Evolutionary conservation across 2,888 invertebrate species (phyloP), one percentile per base, ranked within the genome.

Genomic region (Plebejus argus): DNA sequence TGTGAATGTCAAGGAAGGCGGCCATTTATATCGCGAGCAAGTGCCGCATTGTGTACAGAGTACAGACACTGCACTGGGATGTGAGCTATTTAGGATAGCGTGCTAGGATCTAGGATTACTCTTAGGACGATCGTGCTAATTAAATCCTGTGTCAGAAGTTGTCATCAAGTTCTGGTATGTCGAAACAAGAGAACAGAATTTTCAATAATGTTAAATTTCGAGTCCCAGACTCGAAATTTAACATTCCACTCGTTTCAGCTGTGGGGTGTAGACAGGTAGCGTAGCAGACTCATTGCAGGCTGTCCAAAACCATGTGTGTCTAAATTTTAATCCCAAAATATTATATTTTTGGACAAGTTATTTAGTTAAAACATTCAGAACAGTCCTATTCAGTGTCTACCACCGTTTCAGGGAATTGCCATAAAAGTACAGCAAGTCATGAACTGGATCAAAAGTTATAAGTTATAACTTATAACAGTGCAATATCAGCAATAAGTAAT

Each of bases 1-100:
- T 33, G 82, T 81, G 79, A 77, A 78, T 84, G 82, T 83, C 82
- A 81, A 83, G 82, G 82, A 81, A 49, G 45, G 33, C 35, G 70
- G 20, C 39, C 39, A 71, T 71, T 71, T 28, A 66, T 66, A 66
- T 23, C 28, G 23, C 61, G 10, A 23, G 5, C 39, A 20, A 71
- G 10, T n/a, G 35, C 35, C 39, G 45, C 39, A 35, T 66, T 66
- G 61, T 23, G 61, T 23, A 39, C 39, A 39, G 35, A 39, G 28
- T 28, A 28, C 28, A 28, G n/a, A n/a, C n/a, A n/a, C n/a, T n/a
- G n/a, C 28, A 28, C 1, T 39, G 39, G 45, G 45, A 45, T 39
- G 39, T 39, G 35, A 0, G 0, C 35, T 2, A 8, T 39, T 8
- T 39, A 10, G 39, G 39, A 39, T 39, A 39, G 0, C 39, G 10